Base-by-base conservation (phyloP, 1,140 invertebrate species). In the Papilio helenus region DNA sequence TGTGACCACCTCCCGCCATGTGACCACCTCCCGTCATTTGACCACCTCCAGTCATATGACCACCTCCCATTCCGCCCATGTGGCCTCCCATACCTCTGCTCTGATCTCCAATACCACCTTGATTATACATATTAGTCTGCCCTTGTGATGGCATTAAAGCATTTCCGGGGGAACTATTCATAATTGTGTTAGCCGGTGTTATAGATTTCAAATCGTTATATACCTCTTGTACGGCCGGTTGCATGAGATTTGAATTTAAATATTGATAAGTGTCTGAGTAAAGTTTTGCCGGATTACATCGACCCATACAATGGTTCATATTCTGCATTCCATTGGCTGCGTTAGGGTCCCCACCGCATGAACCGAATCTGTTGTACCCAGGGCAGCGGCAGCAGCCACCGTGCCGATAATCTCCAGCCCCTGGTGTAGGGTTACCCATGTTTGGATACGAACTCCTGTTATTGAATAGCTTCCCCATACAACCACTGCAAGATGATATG, bases 401-500 rank as follows among this genome's bases (percentile, higher is more conserved):
- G 14, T 84, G 82, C 49, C 84, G 81, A 42, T 83, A 86, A 46
- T 87, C 88, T 49, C 84, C 84, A 79, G 79, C 84, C 42, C 79
- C 82, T 34, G 84, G 72, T 46, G 76, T 23, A 16, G 79, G 39
- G 39, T 79, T 79, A 39, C 83, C 80, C 74, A 74, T 76, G 12
- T 80, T 16, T 8, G 72, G 9, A 76, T 80, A 23, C 14, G 55
- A 26, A 23, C 76, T 78, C 84, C 80, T 18, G 83, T 71, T 77
- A 87, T 84, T n/a, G 81, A 94, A 94, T 55, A 94, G 61, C 78
- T 92, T 94, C 46, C 89, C 92, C 88, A 94, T 91, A 82, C 93
- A 94, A n/a, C 93, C 93, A 83, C 93, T 94, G 86, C 39, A 92
- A 90, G 4, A 39, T 8, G 5, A 39, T 39, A n/a, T n/a, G n/a